A percentile compares a stretch with the other conserved stretches of the same genome.
Conservation (phyloP, 1,140 invertebrate genomes). For the Drosophila funebris region DNA sequence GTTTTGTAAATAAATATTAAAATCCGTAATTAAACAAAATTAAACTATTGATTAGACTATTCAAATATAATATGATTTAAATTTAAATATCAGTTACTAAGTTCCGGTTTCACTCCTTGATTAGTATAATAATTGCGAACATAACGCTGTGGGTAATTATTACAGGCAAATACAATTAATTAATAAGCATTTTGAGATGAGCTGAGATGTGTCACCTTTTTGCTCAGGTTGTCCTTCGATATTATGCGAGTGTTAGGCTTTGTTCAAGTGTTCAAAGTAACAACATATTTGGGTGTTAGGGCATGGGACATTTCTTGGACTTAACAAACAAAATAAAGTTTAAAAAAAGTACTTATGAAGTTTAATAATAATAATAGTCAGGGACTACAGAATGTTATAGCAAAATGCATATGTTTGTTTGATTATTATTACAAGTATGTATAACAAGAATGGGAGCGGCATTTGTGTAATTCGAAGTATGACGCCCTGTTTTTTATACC, state of each 20-base stretch:
- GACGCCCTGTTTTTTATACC: constrained; percentile 1
- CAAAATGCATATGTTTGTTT: constrained; percentile 5
- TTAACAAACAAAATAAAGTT: constrained; percentile 14
- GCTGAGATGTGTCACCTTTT: constrained; percentile 79
- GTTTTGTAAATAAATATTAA: too few relatives aligned
- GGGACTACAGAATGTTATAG: too few relatives aligned
- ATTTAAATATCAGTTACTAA: background rate
- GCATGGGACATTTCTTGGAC: constrained; percentile 53
- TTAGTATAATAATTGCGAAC: constrained; percentile 16
- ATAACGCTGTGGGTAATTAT: constrained; percentile 39
- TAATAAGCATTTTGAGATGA: constrained; percentile 72
- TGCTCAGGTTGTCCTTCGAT: constrained; percentile 60
- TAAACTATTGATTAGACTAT: background rate
- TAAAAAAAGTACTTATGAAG: background rate
- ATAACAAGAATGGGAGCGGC: background rate
- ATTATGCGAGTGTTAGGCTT: constrained; percentile 59
- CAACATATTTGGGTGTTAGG: constrained; percentile 61
- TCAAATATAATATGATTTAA: background rate
- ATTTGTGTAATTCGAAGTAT: background rate
- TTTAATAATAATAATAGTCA: too few relatives aligned
- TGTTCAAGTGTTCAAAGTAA: constrained; percentile 63
- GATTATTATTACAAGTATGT: too few relatives aligned
- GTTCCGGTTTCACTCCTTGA: constrained; percentile 12
- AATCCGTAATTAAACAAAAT: too few relatives aligned
- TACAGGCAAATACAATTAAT: constrained; percentile 60